These are phyloP conservation scores for Nineta flava DNA, from an alignment of 2,888 invertebrate genomes.

Conservation along the genomic window DNA sequence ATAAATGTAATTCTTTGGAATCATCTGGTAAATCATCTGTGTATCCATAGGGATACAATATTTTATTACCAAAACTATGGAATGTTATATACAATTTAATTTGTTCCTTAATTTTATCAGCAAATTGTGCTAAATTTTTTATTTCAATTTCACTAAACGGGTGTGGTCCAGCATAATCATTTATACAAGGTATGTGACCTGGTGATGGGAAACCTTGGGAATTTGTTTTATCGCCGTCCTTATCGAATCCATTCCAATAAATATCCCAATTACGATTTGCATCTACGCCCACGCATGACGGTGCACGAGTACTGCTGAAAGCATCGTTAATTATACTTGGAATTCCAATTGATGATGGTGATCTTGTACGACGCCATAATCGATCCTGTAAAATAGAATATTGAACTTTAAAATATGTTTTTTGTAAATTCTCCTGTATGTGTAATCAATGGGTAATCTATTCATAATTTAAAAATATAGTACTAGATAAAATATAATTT, in stretches of 20 bases:
- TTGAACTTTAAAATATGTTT: not conserved
- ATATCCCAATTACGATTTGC: slow-evolving; percentile 1
- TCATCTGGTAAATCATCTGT: not conserved
- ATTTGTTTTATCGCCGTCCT: not conserved
- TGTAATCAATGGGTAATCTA: too few species aligned
- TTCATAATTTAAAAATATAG: too few species aligned
- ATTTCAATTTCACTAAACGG: slow-evolving; percentile 1
- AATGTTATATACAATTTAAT: not conserved
- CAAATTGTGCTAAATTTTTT: not conserved
- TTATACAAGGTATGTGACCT: not conserved
- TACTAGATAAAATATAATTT: too few species aligned
- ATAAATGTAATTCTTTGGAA: not conserved
- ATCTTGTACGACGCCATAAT: not conserved
- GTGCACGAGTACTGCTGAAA: not conserved
- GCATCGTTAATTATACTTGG: not conserved
- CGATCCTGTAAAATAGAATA: not conserved
- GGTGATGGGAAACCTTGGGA: not conserved
- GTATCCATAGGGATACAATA: not conserved
- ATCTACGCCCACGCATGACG: not conserved
- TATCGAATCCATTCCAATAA: not conserved
- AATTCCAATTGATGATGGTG: too few species aligned
- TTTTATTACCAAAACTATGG: slow-evolving; percentile 1
- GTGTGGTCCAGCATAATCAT: not conserved
- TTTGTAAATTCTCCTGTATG: too few species aligned
- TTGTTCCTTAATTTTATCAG: not conserved